Conservation (phyloP, 2,797 vertebrate species). For the Chrosomus eos region DNA sequence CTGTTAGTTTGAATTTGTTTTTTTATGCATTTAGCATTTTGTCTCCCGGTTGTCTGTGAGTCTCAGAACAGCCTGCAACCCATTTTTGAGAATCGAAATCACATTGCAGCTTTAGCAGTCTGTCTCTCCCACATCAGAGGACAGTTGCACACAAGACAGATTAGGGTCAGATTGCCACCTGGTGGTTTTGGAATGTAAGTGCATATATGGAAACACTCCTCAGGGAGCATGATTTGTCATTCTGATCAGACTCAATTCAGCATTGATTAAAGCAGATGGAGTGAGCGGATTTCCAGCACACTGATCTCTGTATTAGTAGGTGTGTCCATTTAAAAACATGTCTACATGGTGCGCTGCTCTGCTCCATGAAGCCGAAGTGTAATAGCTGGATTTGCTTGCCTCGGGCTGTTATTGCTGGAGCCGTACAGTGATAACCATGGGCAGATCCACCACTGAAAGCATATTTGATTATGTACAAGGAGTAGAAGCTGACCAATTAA, state of each 20-base stretch:
- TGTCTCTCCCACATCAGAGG: constrained; percentile 46
- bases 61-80: neutral
- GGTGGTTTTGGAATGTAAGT: constrained; percentile 54
- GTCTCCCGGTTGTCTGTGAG: neutral
- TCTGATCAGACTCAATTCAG: constrained; percentile 49
- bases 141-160: neutral
- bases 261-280: constrained; percentile 62
- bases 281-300: constrained; percentile 48
- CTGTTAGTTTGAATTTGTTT: neutral
- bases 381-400: constrained; percentile 1
- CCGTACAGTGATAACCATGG: neutral
- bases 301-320: constrained; percentile 61
- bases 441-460: neutral
- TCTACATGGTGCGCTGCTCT: neutral
- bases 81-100: constrained; percentile 52
- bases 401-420: constrained; percentile 24
- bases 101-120: constrained; percentile 29
- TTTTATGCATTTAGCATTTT: neutral
- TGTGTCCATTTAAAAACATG: constrained; percentile 39
- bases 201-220: constrained; percentile 41
- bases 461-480: neutral
- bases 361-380: neutral
- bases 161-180: constrained; percentile 54
- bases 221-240: constrained; percentile 56
- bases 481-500: neutral